A percentile compares a stretch with the other conserved stretches of the same genome.
Evolutionary conservation across 2,888 invertebrate genomes (phyloP).

Genomic region (Litoditis marina): DNA sequence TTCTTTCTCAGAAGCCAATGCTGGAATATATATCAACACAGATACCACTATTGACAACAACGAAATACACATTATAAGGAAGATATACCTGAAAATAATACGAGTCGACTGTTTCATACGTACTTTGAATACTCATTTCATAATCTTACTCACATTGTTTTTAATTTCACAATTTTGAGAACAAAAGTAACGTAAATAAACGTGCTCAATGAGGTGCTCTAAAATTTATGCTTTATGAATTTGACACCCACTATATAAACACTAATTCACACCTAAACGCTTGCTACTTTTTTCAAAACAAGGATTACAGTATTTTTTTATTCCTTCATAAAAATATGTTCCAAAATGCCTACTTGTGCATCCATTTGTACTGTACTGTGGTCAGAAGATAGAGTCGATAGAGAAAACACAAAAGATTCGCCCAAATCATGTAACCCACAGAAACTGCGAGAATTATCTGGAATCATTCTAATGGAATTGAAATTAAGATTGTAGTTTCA

Average conservation of each 20-base stretch:
- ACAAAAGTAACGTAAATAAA: neutral
- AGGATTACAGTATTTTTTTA: too few species aligned
- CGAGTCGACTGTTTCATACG: too few species aligned
- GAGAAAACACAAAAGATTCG: conserved; percentile 6
- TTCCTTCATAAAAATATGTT: too few species aligned
- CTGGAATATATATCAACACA: conserved; percentile 3
- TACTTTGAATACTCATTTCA: too few species aligned
- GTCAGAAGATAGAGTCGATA: conserved; percentile 10
- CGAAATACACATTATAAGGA: neutral
- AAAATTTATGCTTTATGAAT: too few species aligned
- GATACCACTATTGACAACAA: neutral
- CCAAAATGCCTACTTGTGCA: neutral
- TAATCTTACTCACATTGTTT: too few species aligned
- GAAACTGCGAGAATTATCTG: neutral
- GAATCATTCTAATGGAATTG: neutral
- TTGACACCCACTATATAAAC: too few species aligned
- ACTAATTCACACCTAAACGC: too few species aligned
- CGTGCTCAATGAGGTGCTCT: too few species aligned
- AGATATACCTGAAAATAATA: neutral
- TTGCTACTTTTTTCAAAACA: too few species aligned
- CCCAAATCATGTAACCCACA: neutral
- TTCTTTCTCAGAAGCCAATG: conserved; percentile 4
- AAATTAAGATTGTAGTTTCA: too few species aligned
- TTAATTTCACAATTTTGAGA: too few species aligned
- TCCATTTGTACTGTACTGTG: conserved; percentile 6